Conservation (phyloP, 2,888 invertebrate genomes). For the Tiphia femorata region DNA sequence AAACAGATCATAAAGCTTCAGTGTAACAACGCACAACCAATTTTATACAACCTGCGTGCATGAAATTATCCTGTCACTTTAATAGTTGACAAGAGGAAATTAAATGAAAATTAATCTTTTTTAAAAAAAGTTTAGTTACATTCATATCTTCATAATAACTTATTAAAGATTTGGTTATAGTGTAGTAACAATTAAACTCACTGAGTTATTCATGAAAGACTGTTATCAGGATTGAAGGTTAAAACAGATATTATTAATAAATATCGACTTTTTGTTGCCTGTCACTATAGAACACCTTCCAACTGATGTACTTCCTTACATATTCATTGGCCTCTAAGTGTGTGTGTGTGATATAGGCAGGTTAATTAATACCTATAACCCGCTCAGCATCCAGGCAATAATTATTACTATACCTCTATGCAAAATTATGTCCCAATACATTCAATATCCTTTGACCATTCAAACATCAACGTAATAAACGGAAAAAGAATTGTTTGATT, state of each 20-base stretch:
- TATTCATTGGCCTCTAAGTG: too few relatives aligned
- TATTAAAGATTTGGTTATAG: constrained; percentile 19
- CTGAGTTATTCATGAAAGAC: not conserved
- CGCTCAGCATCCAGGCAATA: too few relatives aligned
- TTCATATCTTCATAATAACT: constrained; percentile 30
- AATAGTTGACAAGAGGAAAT: constrained; percentile 36
- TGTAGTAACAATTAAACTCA: not conserved
- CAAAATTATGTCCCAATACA: too few relatives aligned
- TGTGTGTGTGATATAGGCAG: too few relatives aligned
- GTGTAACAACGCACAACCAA: constrained; percentile 67
- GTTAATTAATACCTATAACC: too few relatives aligned
- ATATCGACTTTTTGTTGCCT: too few relatives aligned
- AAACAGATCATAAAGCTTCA: constrained; percentile 56
- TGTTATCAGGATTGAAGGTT: not conserved
- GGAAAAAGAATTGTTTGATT: too few relatives aligned
- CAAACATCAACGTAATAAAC: too few relatives aligned
- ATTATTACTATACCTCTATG: too few relatives aligned
- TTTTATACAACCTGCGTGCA: constrained; percentile 65
- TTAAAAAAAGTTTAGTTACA: constrained; percentile 38
- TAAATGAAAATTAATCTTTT: constrained; percentile 29
- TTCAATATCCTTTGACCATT: too few relatives aligned
- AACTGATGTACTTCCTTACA: too few relatives aligned
- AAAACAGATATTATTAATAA: not conserved
- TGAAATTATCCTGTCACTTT: constrained; percentile 46
- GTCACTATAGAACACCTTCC: too few relatives aligned